Percentiles rank a stretch among this genome's conserved stretches.
These are phyloP conservation scores for Lamprologus lemairii DNA, from an alignment of 2,113 vertebrate species.

Conservation along the genomic window DNA sequence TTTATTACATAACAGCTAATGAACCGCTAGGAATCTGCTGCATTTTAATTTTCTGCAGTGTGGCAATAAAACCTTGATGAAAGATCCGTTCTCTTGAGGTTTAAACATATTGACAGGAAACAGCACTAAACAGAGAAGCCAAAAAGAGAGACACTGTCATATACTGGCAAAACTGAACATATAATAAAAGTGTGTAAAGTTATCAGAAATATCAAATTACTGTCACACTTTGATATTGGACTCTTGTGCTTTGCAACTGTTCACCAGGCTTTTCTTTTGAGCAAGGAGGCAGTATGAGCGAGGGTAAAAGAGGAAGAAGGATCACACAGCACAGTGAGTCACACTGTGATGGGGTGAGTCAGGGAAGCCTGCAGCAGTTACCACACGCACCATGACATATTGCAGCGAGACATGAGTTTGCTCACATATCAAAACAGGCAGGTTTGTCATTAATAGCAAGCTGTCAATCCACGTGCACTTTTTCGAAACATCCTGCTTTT, in stretches of 20 bases:
- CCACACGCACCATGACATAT: slow-evolving; percentile 7
- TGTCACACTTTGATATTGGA: background rate
- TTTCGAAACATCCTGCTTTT: background rate
- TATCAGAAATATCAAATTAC: background rate
- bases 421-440: background rate
- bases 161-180: background rate
- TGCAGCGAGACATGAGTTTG: background rate
- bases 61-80: background rate
- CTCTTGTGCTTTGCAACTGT: background rate
- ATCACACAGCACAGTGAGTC: slow-evolving; percentile 35
- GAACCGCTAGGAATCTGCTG: background rate
- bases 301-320: slow-evolving; percentile 17
- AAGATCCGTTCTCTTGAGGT: background rate
- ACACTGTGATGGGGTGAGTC: slow-evolving; percentile 29
- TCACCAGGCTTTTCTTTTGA: background rate
- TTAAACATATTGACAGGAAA: background rate
- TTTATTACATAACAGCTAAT: background rate
- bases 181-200: background rate
- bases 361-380: slow-evolving; percentile 5
- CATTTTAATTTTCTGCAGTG: background rate
- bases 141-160: background rate
- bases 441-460: background rate
- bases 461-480: background rate
- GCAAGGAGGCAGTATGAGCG: background rate
- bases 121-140: background rate